Evolutionary conservation across 2,888 invertebrate genomes (phyloP).

Genomic region (Archips xylosteana): DNA sequence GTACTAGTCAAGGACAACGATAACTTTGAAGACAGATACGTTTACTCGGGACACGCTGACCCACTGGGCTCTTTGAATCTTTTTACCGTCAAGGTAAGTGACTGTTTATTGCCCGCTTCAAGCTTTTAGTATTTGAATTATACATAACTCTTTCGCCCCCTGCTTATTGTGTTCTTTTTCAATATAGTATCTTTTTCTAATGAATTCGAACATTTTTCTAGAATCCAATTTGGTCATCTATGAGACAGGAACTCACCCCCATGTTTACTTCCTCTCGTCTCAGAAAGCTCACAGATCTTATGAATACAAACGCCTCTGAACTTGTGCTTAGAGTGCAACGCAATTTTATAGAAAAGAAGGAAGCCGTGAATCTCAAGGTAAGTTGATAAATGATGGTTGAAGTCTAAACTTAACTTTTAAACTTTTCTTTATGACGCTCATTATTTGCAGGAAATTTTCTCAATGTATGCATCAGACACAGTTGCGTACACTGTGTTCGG

Average conservation of each 20-base stretch:
- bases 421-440: not conserved
- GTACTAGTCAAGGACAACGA: conserved; percentile 65
- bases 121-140: not conserved
- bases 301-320: conserved; percentile 68
- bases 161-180: too few species aligned
- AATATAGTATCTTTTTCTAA: too few species aligned
- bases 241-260: conserved; percentile 67
- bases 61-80: conserved; percentile 70
- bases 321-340: conserved; percentile 64
- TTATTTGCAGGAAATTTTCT: conserved; percentile 64
- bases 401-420: not conserved
- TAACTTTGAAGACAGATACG: conserved; percentile 64
- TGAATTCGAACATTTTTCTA: conserved; percentile 41
- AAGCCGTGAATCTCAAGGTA: conserved; percentile 68
- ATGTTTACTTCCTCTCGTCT: conserved; percentile 69
- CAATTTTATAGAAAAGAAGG: conserved; percentile 61
- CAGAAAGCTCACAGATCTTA: conserved; percentile 64
- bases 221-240: conserved; percentile 68
- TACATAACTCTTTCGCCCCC: too few species aligned
- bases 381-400: not conserved
- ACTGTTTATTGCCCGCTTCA: not conserved
- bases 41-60: conserved; percentile 60
- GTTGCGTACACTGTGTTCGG: conserved; percentile 72
- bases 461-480: conserved; percentile 75
- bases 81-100: conserved; percentile 66